phyloP scores from a whole-genome alignment of 2,888 invertebrate genomes.

The Bedellia somnulentella region DNA sequence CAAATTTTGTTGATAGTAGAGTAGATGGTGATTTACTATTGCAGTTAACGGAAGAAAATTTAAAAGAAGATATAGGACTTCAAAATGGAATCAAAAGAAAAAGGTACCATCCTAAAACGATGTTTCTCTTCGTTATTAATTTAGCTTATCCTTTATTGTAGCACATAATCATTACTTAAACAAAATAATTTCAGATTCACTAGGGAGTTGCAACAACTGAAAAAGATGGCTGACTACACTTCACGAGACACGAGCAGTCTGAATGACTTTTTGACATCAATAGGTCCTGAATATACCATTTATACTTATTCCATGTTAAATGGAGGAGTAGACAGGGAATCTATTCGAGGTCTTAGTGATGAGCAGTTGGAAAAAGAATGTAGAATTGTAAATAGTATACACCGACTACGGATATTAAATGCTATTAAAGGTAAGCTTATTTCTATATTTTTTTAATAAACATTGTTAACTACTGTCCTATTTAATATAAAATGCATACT shows the following conservation, averaged over 20 bases:
- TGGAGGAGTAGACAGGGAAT: slow-evolving; percentile 90
- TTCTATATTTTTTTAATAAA: not conserved
- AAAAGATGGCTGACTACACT: slow-evolving; percentile 95
- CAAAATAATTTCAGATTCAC: slow-evolving; percentile 69
- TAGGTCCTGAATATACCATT: slow-evolving; percentile 89
- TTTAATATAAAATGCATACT: no score
- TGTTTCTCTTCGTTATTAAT: not conserved
- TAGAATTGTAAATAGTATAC: slow-evolving; percentile 91
- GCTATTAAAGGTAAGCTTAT: slow-evolving; percentile 69
- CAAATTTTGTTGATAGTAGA: slow-evolving; percentile 84
- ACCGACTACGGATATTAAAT: slow-evolving; percentile 86
- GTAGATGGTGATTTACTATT: slow-evolving; percentile 96
- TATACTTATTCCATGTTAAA: slow-evolving; percentile 97
- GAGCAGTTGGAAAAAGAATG: slow-evolving; percentile 92
- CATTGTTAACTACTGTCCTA: no score
- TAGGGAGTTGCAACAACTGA: slow-evolving; percentile 87
- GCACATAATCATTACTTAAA: not conserved
- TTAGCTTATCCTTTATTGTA: no score
- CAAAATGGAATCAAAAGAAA: slow-evolving; percentile 91
- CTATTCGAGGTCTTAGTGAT: slow-evolving; percentile 83
- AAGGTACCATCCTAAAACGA: slow-evolving; percentile 54
- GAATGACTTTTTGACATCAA: slow-evolving; percentile 78
- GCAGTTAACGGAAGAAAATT: slow-evolving; percentile 88
- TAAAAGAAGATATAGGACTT: slow-evolving; percentile 90
- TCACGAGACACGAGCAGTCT: slow-evolving; percentile 91